These are phyloP conservation scores for Dasypolia templi DNA, from an alignment of 2,888 invertebrate species.

Conservation along the genomic window DNA sequence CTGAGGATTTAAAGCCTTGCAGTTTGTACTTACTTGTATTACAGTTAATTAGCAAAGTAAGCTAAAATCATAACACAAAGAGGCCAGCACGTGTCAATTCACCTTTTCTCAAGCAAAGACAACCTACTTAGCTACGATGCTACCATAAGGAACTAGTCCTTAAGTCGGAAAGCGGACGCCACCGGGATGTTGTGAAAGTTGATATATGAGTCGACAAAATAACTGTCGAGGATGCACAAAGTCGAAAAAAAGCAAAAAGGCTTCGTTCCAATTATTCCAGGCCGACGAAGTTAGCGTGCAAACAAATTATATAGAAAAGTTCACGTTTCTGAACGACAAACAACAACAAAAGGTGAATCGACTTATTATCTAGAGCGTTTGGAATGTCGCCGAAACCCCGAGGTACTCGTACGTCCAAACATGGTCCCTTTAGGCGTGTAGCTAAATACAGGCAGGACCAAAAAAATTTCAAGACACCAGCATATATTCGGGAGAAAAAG, in stretches of 20 bases:
- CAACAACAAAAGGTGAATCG: slow-evolving; percentile 20
- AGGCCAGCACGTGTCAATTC: slow-evolving; percentile 9
- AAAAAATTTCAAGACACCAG: not conserved
- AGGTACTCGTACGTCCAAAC: slow-evolving; percentile 2
- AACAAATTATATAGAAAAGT: slow-evolving; percentile 38
- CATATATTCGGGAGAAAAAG: not conserved
- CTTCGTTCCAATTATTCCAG: slow-evolving; percentile 48
- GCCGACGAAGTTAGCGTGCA: slow-evolving; percentile 30
- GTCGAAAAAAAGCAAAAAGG: slow-evolving; percentile 42
- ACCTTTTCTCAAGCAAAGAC: not conserved
- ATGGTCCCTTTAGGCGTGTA: not conserved
- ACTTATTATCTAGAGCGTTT: slow-evolving; percentile 15
- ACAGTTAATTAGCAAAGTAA: slow-evolving; percentile 5
- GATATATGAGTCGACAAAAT: slow-evolving; percentile 47
- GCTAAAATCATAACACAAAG: not conserved
- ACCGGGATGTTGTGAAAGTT: slow-evolving; percentile 59
- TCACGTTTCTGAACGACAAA: slow-evolving; percentile 29
- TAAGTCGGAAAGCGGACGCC: slow-evolving; percentile 38
- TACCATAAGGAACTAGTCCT: slow-evolving; percentile 1
- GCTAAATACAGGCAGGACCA: not conserved
- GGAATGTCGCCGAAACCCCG: not conserved
- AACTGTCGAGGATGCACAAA: slow-evolving; percentile 45
- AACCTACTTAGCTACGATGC: not conserved
- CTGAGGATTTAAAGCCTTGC: not conserved
- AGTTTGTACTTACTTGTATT: too few species aligned